Percentiles rank a stretch among this genome's conserved stretches.
Conservation (phyloP, 2,113 vertebrate species). For the Crotalus tigris region DNA sequence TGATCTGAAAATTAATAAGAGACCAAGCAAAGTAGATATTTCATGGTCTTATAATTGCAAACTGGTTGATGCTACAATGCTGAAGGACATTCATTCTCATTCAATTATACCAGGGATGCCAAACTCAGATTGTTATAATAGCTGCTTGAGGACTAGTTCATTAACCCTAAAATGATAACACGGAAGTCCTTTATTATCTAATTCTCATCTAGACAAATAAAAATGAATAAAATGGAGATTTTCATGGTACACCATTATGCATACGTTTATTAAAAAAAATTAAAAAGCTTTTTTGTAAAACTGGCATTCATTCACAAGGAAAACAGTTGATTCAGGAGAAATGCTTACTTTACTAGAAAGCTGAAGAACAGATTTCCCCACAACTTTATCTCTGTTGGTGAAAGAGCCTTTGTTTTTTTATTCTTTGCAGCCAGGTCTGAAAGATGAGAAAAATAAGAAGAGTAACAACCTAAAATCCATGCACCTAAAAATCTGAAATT, state of each 20-base stretch:
- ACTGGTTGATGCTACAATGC: not conserved
- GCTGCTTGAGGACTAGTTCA: not conserved
- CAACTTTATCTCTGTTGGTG: not conserved
- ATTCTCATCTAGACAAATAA: not conserved
- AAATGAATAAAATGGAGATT: not conserved
- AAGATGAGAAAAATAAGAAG: not conserved
- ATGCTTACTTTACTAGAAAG: not conserved
- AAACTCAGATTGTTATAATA: not conserved
- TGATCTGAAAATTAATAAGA: not conserved
- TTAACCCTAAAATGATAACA: not conserved
- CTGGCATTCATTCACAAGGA: not conserved
- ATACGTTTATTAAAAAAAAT: not conserved
- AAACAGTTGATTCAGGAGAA: not conserved
- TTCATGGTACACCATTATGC: not conserved
- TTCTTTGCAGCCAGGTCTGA: not conserved
- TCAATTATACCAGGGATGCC: not conserved
- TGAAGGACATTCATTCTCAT: not conserved
- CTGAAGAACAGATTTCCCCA: not conserved
- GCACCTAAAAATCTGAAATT: not conserved
- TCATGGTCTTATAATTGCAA: not conserved
- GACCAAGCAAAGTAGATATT: not conserved
- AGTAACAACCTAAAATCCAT: not conserved
- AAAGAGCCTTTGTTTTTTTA: not conserved
- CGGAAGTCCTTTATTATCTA: not conserved
- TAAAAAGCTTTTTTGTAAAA: not conserved